These are phyloP conservation scores for Rhimphoctona megacephalus DNA, from an alignment of 2,888 invertebrate genomes.

Conservation along the genomic window DNA sequence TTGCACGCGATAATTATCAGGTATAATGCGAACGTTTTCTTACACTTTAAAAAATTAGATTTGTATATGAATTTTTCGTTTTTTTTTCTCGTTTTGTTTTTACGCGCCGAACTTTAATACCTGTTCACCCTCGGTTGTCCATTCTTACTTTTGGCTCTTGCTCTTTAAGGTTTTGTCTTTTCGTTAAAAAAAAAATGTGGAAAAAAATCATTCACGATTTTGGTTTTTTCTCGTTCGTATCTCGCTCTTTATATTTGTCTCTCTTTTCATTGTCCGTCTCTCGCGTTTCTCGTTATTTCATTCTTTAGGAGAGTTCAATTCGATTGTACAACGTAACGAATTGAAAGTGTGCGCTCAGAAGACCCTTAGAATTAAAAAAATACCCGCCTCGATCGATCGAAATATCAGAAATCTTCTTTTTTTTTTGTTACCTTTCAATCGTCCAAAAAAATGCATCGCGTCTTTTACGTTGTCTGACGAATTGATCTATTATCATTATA, in stretches of 20 bases:
- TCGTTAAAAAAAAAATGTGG: neutral
- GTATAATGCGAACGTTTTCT: conserved; percentile 71
- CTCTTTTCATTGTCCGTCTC: conserved; percentile 30
- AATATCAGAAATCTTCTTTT: conserved; percentile 4
- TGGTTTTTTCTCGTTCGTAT: neutral
- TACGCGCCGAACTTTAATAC: conserved; percentile 34
- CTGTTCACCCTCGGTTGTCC: conserved; percentile 35
- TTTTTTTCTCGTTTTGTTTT: conserved; percentile 27
- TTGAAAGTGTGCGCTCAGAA: conserved; percentile 76
- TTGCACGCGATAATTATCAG: conserved; percentile 73
- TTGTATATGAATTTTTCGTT: conserved; percentile 68
- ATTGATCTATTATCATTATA: neutral
- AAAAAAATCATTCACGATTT: conserved; percentile 12
- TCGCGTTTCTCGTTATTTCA: conserved; percentile 20
- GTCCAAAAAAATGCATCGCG: neutral
- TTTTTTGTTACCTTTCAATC: neutral
- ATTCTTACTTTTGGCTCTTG: conserved; percentile 45
- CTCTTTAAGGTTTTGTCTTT: conserved; percentile 34
- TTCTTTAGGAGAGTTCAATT: conserved; percentile 68
- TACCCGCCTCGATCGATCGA: conserved; percentile 54
- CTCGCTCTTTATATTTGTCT: neutral
- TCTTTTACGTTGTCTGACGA: too few relatives aligned
- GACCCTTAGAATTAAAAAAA: conserved; percentile 66
- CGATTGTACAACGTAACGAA: conserved; percentile 70
- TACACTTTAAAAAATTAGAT: conserved; percentile 75